Evolutionary conservation across 2,797 vertebrate genomes (phyloP), one percentile per base, ranked within the genome.

Genomic region (Gadopsis bispinosus): DNA sequence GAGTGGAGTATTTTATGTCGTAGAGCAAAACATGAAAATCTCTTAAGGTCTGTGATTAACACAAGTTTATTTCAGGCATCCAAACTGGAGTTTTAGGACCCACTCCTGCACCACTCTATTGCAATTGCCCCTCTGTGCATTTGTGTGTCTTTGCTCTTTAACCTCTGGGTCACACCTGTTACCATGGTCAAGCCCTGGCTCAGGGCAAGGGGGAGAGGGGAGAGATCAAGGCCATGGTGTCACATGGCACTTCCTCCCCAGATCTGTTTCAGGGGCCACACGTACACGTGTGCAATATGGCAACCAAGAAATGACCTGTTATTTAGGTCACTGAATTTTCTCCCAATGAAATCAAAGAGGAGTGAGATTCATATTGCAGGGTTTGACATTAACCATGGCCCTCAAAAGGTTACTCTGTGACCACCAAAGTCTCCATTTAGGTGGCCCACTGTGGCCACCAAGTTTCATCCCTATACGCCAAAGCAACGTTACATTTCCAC

Each of bases 111-210:
- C 4, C 35, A 35, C 39, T 41, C 4, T 51, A 39, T 45, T 48
- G 48, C 59, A 56, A 51, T 3, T 35, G 35, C 20, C 20, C 5
- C 29, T 63, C 37, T 53, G 74, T 58, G 68, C 41, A 14, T n/a
- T 35, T 55, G 29, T 67, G 71, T 71, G 70, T 48, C 74, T 68
- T 6, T 19, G 37, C 87, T 81, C 61, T 56, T 72, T 83, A 75
- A 90, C 89, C 87, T 50, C 56, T 17, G 76, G 83, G 89, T 93
- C 92, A 92, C 94, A 95, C 93, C 94, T 94, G 95, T 92, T 94
- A 89, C 83, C 79, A 47, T 64, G 72, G 84, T 92, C 76, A 79
- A 66, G 80, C 81, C 67, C 61, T 67, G 43, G 85, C 81, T 79
- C 19, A 77, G 65, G 77, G 74, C 66, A 77, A 79, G 43, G 66